Percentiles rank a stretch among this genome's conserved stretches.
These are phyloP conservation scores for Myotis myotis DNA, from an alignment of 2,797 vertebrate genomes.

Conservation along the genomic window DNA sequence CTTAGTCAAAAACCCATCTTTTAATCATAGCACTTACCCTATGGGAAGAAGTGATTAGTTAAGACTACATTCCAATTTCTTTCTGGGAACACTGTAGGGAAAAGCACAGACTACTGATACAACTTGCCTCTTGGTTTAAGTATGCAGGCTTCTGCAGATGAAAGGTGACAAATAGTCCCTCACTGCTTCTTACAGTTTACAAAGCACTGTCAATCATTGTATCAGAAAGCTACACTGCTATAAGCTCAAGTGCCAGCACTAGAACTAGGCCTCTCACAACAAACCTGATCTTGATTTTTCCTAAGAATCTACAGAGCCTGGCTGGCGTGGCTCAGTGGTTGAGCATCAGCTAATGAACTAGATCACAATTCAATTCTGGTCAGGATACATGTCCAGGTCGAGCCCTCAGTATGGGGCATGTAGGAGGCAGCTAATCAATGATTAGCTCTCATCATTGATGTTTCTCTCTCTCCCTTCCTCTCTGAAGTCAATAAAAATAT, in stretches of 20 bases:
- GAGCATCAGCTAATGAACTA: too few relatives aligned
- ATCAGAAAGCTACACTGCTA: neutral
- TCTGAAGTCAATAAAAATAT: too few relatives aligned
- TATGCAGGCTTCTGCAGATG: neutral
- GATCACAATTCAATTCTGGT: too few relatives aligned
- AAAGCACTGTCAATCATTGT: neutral
- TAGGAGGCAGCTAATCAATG: too few relatives aligned
- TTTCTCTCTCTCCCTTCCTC: too few relatives aligned
- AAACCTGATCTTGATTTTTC: neutral
- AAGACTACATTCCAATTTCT: constrained; percentile 28
- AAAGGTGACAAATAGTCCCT: neutral
- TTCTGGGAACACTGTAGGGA: neutral
- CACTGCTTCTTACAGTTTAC: neutral
- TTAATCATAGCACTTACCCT: neutral
- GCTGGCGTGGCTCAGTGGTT: too few relatives aligned
- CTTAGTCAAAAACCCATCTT: neutral
- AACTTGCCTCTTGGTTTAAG: neutral
- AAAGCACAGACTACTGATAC: neutral
- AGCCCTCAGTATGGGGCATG: too few relatives aligned
- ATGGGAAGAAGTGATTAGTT: neutral
- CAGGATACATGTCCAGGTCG: too few relatives aligned
- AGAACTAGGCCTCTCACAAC: neutral
- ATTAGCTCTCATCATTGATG: too few relatives aligned
- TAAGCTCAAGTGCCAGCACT: neutral
- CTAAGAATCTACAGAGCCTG: neutral